Evolutionary conservation across 2,797 vertebrate genomes (phyloP).

Genomic region (Synaphobranchus kaupii): DNA sequence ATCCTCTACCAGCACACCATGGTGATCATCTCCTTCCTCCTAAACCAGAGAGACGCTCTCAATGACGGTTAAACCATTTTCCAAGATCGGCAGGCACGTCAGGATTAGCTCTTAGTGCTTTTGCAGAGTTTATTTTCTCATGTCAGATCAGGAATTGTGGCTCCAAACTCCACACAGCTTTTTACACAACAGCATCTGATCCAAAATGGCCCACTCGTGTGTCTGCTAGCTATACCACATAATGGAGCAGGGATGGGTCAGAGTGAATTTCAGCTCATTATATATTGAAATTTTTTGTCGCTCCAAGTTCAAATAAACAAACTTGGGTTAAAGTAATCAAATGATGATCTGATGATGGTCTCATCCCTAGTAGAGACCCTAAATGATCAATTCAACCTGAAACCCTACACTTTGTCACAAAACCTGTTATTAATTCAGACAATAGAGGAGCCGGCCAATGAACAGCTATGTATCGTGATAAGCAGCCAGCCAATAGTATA

Average conservation of each 20-base stretch:
- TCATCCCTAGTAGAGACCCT: background rate
- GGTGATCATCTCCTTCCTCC: background rate
- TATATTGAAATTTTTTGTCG: background rate
- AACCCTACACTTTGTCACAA: background rate
- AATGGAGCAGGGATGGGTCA: background rate
- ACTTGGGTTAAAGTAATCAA: background rate
- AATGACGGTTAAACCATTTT: background rate
- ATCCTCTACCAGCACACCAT: constrained; percentile 4
- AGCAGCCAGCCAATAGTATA: background rate
- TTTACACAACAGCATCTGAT: background rate
- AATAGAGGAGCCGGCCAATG: background rate
- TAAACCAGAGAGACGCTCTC: background rate
- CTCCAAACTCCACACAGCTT: background rate
- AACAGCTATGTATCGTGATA: background rate
- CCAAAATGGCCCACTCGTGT: background rate
- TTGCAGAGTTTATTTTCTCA: background rate
- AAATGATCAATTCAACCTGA: background rate
- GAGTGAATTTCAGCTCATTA: background rate
- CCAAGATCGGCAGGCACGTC: background rate
- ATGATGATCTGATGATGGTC: background rate
- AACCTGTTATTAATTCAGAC: too few species aligned
- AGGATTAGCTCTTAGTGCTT: background rate
- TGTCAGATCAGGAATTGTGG: background rate
- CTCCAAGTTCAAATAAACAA: background rate
- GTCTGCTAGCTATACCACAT: background rate